Conservation (phyloP, 2,888 invertebrate species). For the Syritta pipiens region DNA sequence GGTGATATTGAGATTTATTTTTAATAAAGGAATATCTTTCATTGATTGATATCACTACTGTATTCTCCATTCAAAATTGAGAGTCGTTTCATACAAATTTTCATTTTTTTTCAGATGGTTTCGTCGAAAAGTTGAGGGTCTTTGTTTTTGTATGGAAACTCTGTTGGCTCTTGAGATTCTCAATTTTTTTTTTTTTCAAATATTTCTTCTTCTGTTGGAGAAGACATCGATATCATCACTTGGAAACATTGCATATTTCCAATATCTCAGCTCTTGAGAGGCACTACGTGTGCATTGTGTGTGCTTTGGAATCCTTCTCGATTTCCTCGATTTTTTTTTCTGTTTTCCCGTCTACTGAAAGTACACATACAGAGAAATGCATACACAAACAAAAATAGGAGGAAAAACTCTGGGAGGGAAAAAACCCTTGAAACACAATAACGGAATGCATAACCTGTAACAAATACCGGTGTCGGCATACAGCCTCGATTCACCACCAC, state of each 20-base stretch:
- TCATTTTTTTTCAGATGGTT: no score
- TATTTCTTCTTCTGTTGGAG: neutral
- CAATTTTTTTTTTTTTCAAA: no score
- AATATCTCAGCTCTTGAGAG: constrained; percentile 4
- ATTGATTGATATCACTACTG: no score
- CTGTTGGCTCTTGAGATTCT: no score
- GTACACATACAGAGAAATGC: neutral
- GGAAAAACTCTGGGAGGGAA: constrained; percentile 5
- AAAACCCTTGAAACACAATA: constrained; percentile 45
- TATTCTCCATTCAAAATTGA: no score
- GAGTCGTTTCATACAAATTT: no score
- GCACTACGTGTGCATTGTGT: neutral
- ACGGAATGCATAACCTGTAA: constrained; percentile 33
- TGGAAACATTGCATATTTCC: constrained; percentile 14
- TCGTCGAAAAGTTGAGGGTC: no score
- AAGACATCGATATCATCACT: neutral
- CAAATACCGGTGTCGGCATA: constrained; percentile 5
- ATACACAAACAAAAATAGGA: neutral
- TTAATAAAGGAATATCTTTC: neutral
- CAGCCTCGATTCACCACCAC: constrained; percentile 2
- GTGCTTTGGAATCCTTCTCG: neutral
- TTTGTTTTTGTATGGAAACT: no score
- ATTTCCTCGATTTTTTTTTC: no score
- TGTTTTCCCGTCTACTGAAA: neutral
- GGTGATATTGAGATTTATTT: neutral